Evolutionary conservation across 2,888 invertebrate species (phyloP), one percentile per base, ranked within the genome.

Genomic region (Cheilosia impressa): DNA sequence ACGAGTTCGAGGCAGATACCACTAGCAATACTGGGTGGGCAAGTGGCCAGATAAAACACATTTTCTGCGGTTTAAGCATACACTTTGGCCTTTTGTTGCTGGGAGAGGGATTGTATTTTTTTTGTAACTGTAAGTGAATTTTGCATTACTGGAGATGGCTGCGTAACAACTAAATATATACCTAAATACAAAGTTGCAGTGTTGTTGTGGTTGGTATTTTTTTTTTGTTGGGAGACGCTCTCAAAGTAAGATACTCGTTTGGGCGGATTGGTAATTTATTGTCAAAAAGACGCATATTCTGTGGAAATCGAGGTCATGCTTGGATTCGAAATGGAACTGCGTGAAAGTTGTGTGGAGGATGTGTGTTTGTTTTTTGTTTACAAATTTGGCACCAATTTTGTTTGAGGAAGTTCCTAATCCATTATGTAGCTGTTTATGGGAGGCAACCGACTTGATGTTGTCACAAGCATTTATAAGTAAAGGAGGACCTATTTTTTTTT

Each of bases 1-100:
- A 41, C 19, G 27, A 27, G 6, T 27, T 27, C 27, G 24, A 24
- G 13, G 58, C 10, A 10, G 19, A 17, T 4, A 73, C 34, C n/a
- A 45, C 22, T 24, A 47, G 50, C 17, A 50, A 34, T 41, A 45
- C 34, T 62, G 47, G 57, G 27, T 34, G 78, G 82, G 82, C 77
- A 83, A 83, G 72, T 78, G 62, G 66, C 82, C 82, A 83, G 72
- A 76, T 65, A 72, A 83, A 78, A 77, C 76, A 77, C 76, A 81
- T 76, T 76, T 65, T 65, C 60, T 24, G 71, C 65, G 76, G 76
- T 71, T 76, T n/a, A 75, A 60, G 45, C n/a, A 69, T 65, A 65
- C 71, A 58, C 69, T 81, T 81, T 76, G 57, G 43, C 52, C 62
- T 69, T 65, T 57, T 69, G 65, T 50, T 58, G n/a, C n/a, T n/a